Evolutionary conservation across 2,888 invertebrate species (phyloP), one percentile per base, ranked within the genome.

Genomic region (Aspidapion aeneum): DNA sequence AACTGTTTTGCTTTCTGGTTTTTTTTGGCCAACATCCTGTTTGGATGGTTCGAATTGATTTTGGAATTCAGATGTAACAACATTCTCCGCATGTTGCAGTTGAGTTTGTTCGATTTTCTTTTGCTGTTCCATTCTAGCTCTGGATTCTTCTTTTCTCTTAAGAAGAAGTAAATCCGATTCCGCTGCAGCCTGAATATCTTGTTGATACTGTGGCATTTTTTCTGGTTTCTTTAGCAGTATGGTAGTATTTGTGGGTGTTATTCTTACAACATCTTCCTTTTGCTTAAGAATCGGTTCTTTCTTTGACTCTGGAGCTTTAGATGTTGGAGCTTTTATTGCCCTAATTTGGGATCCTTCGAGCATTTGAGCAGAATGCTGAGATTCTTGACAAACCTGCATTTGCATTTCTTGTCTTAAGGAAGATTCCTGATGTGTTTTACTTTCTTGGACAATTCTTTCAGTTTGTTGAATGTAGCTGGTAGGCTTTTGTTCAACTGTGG

Each of bases 201-300:
- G 83, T 78, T 89, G 88, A 75, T 88, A 88, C 62, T 84, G 80
- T 7, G 88, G 88, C 73, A 89, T 83, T 73, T 80, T 81, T 70
- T 86, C 86, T 18, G 87, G 84, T 78, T 84, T 86, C 63, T 86
- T 86, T 68, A 88, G 80, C 63, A 69, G 60, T 2, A 72, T 64
- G 35, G 71, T 67, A 51, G 74, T 62, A 20, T 70, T 73, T 18
- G 72, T 35, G 2, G 78, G 74, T 68, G 75, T 78, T 58, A 75
- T 74, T 19, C 70, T 65, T 16, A 77, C 63, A 1, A 74, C 68
- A 62, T 75, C 72, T 62, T 77, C 76, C 1, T 71, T 70, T 69
- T 77, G 75, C 62, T 73, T 76, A 21, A 50, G 57, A 2, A 65
- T 54, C 21, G 58, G 54, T 22, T 60, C 60, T 48, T 54, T 60